These are phyloP conservation scores for Glyptemys insculpta DNA, from an alignment of 2,797 vertebrate species.

Conservation along the genomic window DNA sequence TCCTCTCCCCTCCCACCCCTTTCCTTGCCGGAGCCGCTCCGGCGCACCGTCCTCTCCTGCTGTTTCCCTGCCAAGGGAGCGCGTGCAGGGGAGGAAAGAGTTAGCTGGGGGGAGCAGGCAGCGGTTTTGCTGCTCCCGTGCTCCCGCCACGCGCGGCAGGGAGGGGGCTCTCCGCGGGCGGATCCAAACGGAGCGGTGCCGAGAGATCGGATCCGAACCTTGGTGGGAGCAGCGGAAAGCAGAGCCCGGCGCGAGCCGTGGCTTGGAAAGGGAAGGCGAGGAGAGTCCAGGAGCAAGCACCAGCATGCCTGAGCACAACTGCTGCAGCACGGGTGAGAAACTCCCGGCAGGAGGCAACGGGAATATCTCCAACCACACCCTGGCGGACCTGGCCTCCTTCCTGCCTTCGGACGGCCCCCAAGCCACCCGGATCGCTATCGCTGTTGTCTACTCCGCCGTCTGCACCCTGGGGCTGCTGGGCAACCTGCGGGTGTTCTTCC, in stretches of 20 bases:
- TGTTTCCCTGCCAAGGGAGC: neutral
- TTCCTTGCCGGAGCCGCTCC: neutral
- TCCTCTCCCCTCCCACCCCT: too few relatives aligned
- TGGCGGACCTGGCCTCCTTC: constrained; percentile 82
- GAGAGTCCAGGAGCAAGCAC: neutral
- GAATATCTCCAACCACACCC: constrained; percentile 73
- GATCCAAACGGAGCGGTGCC: constrained; percentile 12
- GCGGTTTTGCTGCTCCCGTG: neutral
- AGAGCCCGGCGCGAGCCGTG: neutral
- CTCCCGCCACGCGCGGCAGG: constrained; percentile 48
- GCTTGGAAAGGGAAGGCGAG: neutral
- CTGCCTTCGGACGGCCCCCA: constrained; percentile 82
- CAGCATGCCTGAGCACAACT: neutral
- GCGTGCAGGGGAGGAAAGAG: neutral
- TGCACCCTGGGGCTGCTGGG: constrained; percentile 86
- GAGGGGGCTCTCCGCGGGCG: constrained; percentile 19
- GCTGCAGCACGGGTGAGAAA: neutral
- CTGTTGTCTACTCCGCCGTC: constrained; percentile 84
- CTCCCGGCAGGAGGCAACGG: neutral
- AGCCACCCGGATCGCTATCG: constrained; percentile 80
- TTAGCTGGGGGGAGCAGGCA: neutral
- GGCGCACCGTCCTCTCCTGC: neutral
- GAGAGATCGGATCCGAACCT: neutral
- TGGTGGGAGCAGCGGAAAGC: neutral
- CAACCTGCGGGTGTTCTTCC: constrained; percentile 59